Percentiles rank a stretch among this genome's conserved stretches.
Evolutionary conservation across 2,888 invertebrate genomes (phyloP).

Genomic region (Drosophila parthenogenetica): DNA sequence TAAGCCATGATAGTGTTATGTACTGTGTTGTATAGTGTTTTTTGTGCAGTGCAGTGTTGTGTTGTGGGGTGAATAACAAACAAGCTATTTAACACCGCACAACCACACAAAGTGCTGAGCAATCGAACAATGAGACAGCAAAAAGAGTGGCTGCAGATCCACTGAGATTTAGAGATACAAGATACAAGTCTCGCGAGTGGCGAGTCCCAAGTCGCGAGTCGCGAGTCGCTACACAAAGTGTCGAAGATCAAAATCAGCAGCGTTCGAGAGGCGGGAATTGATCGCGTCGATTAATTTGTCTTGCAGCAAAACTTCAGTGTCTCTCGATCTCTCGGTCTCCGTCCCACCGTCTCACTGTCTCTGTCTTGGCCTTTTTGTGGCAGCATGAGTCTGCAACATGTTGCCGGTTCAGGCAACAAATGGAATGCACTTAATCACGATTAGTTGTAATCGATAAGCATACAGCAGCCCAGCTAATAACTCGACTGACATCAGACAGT

Average conservation of each 20-base stretch:
- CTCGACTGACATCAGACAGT: constrained; percentile 42
- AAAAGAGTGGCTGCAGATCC: constrained; percentile 30
- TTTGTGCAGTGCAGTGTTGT: constrained; percentile 41
- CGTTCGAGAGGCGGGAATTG: constrained; percentile 73
- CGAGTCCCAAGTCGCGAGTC: constrained; percentile 2
- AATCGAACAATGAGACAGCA: constrained; percentile 65
- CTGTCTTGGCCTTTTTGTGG: constrained; percentile 29
- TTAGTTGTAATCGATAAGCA: constrained; percentile 83
- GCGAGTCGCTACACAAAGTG: constrained; percentile 50
- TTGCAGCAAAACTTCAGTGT: constrained; percentile 50
- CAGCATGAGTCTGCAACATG: constrained; percentile 79
- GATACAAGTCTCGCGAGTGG: neutral
- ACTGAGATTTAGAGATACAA: constrained; percentile 2
- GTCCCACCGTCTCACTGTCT: constrained; percentile 9
- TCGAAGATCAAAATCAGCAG: constrained; percentile 82
- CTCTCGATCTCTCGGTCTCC: neutral
- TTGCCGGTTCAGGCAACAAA: constrained; percentile 56
- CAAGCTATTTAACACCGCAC: constrained; percentile 80
- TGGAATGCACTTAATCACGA: constrained; percentile 84
- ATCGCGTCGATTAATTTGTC: constrained; percentile 84
- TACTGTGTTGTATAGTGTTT: constrained; percentile 12
- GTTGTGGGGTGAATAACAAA: constrained; percentile 75
- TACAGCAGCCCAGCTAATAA: constrained; percentile 57
- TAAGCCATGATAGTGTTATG: constrained; percentile 11
- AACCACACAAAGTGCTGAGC: constrained; percentile 67